These are phyloP conservation scores for Bolborhynchus lineola DNA, from an alignment of 2,113 vertebrate genomes.

Conservation along the genomic window DNA sequence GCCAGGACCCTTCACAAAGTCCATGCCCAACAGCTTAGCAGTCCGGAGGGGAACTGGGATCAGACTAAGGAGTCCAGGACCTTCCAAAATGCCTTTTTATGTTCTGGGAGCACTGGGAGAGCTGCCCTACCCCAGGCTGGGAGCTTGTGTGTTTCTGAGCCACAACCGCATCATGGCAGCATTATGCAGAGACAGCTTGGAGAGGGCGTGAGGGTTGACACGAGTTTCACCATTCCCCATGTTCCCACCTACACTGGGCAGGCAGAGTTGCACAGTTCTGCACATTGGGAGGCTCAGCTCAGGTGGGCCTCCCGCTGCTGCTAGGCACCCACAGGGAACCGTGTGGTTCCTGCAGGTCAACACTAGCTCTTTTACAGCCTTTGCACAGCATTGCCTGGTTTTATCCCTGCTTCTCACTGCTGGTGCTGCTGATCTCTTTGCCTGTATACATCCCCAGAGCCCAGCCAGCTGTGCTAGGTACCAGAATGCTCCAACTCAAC, in stretches of 20 bases:
- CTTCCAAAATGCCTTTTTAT: neutral
- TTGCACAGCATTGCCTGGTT: neutral
- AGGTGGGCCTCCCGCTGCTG: neutral
- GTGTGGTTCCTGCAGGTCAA: neutral
- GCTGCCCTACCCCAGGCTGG: neutral
- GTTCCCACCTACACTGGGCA: neutral
- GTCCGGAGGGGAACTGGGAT: neutral
- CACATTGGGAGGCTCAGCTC: neutral
- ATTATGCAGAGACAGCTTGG: neutral
- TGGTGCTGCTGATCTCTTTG: neutral
- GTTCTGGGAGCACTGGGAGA: neutral
- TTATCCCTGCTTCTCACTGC: neutral
- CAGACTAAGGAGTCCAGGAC: neutral
- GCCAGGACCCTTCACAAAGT: neutral
- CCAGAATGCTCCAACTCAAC: neutral
- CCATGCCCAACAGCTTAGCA: neutral
- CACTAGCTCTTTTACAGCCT: neutral
- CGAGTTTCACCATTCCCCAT: neutral
- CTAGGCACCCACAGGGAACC: accelerated
- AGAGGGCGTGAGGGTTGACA: neutral
- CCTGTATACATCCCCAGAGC: neutral
- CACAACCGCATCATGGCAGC: neutral
- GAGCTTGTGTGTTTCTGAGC: neutral
- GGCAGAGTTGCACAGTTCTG: neutral
- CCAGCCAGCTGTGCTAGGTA: neutral